These are phyloP conservation scores for Halcyon senegalensis DNA, from an alignment of 2,113 vertebrate species.

Conservation along the genomic window DNA sequence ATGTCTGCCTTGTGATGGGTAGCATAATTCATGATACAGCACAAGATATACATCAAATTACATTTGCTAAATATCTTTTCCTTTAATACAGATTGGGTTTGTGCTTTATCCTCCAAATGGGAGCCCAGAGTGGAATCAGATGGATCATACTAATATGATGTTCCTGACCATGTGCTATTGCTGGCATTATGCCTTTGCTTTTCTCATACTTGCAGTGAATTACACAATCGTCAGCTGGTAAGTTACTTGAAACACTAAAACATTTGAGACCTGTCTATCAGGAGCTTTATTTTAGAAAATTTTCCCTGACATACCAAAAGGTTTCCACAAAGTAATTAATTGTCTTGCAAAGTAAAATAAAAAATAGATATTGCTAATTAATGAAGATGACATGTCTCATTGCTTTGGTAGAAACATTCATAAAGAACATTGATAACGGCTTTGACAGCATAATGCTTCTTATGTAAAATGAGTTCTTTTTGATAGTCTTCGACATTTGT, in stretches of 20 bases:
- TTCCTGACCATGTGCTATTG: conserved; percentile 92
- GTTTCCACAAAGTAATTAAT: neutral
- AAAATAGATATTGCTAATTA: neutral
- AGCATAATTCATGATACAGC: neutral
- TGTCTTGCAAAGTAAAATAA: neutral
- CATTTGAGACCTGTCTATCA: neutral
- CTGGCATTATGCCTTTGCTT: conserved; percentile 88
- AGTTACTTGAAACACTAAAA: conserved; percentile 59
- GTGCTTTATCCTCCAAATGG: conserved; percentile 89
- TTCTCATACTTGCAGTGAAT: conserved; percentile 79
- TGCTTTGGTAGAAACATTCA: neutral
- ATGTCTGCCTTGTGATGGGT: neutral
- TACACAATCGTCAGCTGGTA: conserved; percentile 87
- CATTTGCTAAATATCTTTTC: neutral
- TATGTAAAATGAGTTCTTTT: neutral
- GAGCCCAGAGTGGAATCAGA: conserved; percentile 84
- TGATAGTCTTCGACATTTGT: neutral
- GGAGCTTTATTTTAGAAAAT: neutral
- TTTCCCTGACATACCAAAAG: neutral
- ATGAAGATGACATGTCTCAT: neutral
- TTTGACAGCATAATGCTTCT: neutral
- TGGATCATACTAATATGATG: conserved; percentile 85
- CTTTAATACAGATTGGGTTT: conserved; percentile 85
- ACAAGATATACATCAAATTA: neutral
- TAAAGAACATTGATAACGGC: neutral